Evolutionary conservation across 2,797 vertebrate species (phyloP).

Genomic region (Thamnophis elegans): DNA sequence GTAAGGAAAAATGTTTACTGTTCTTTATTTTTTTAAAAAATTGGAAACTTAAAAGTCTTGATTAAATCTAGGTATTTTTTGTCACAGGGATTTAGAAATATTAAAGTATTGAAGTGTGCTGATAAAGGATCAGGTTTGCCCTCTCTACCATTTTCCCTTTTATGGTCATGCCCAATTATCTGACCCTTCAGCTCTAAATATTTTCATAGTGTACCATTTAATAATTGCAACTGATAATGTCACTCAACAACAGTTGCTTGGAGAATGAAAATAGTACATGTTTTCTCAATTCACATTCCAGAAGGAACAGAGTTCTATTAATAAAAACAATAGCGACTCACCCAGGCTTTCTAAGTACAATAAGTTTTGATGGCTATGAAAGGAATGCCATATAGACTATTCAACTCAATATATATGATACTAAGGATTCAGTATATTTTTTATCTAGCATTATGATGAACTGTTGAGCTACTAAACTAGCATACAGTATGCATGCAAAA

Average conservation of each 20-base stretch:
- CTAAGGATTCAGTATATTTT: conserved; percentile 10
- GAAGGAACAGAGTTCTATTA: conserved; percentile 70
- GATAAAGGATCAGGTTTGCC: background rate
- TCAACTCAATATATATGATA: conserved; percentile 33
- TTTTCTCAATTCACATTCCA: conserved; percentile 67
- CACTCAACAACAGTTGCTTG: conserved; percentile 70
- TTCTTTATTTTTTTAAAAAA: background rate
- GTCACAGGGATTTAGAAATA: background rate
- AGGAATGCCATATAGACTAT: conserved; percentile 51
- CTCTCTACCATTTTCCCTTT: background rate
- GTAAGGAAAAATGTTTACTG: background rate
- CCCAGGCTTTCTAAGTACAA: conserved; percentile 60
- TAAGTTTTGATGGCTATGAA: conserved; percentile 47
- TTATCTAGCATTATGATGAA: background rate
- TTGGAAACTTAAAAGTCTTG: background rate
- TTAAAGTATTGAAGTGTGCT: background rate
- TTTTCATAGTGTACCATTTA: conserved; percentile 55
- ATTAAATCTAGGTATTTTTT: background rate
- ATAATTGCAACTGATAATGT: conserved; percentile 67
- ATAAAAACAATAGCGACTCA: conserved; percentile 63
- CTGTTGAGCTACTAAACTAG: conserved; percentile 27
- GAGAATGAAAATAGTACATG: conserved; percentile 58
- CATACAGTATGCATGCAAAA: background rate
- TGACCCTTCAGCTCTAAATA: conserved; percentile 3
- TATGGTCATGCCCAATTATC: background rate